Conservation (phyloP, 2,113 vertebrate species). For the Cinclus mexicanus region DNA sequence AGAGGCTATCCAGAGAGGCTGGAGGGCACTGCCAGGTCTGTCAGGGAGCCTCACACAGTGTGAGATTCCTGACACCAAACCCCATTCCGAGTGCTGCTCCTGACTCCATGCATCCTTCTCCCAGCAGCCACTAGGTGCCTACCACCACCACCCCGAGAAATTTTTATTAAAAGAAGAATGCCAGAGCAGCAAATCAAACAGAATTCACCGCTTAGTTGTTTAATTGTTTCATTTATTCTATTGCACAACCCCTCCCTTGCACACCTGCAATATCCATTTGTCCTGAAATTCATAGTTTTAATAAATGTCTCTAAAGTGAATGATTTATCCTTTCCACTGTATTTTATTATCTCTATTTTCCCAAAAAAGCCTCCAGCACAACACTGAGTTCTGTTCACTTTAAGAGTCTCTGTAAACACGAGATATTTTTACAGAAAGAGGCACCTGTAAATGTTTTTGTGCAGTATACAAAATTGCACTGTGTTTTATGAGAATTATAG, state of each 20-base stretch:
- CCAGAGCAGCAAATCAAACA: background rate
- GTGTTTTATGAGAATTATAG: background rate
- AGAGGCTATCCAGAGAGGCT: background rate
- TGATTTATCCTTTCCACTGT: fast-evolving
- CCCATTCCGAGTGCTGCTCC: background rate
- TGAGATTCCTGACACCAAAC: background rate
- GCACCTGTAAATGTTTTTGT: background rate
- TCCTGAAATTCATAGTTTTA: background rate
- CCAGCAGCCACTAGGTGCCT: background rate
- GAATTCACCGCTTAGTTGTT: background rate
- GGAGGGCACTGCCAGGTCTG: background rate
- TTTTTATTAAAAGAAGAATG: background rate
- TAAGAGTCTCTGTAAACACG: background rate
- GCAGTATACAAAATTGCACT: background rate
- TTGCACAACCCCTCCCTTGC: background rate
- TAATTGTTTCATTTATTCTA: background rate
- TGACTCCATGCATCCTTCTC: background rate
- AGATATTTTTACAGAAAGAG: background rate
- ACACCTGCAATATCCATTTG: background rate
- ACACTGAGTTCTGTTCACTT: background rate
- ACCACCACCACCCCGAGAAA: background rate
- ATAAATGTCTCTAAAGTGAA: background rate
- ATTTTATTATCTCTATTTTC: background rate
- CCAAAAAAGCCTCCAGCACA: background rate
- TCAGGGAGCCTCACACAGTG: background rate